Evolutionary conservation across 1,140 invertebrate species (phyloP).

Genomic region (Drosophila leontia): DNA sequence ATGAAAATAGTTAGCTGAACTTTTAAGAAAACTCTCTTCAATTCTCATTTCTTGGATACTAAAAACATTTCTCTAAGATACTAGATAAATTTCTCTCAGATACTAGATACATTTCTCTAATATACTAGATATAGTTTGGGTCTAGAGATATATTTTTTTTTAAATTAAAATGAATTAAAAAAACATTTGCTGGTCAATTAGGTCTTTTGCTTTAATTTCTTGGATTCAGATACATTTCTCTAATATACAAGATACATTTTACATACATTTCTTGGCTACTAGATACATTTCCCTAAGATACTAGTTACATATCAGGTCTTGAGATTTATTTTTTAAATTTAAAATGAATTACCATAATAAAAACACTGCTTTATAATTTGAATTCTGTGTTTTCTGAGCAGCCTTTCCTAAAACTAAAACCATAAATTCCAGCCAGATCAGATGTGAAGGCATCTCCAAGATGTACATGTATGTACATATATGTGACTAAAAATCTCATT

Average conservation of each 20-base stretch:
- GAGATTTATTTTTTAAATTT: too few species aligned
- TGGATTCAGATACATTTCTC: too few species aligned
- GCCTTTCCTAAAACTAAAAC: background rate
- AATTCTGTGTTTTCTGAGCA: too few species aligned
- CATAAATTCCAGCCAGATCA: conserved; percentile 29
- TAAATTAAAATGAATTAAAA: background rate
- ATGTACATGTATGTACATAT: background rate
- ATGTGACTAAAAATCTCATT: conserved; percentile 13
- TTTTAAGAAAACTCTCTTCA: conserved; percentile 4
- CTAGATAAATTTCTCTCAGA: background rate
- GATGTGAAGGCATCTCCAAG: background rate
- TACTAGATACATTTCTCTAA: background rate
- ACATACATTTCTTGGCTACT: too few species aligned
- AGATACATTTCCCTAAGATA: too few species aligned
- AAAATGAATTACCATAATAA: too few species aligned
- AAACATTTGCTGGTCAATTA: too few species aligned
- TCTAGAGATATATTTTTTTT: background rate
- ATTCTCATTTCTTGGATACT: background rate
- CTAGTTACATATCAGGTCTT: too few species aligned
- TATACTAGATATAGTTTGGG: background rate
- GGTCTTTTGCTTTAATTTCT: too few species aligned
- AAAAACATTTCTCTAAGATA: too few species aligned
- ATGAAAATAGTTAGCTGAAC: conserved; percentile 21
- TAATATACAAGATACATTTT: too few species aligned
- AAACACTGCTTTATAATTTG: too few species aligned